Percentiles rank a stretch among this genome's conserved stretches.
Evolutionary conservation across 2,797 vertebrate genomes (phyloP).

Genomic region (Rhynchotus rufescens): DNA sequence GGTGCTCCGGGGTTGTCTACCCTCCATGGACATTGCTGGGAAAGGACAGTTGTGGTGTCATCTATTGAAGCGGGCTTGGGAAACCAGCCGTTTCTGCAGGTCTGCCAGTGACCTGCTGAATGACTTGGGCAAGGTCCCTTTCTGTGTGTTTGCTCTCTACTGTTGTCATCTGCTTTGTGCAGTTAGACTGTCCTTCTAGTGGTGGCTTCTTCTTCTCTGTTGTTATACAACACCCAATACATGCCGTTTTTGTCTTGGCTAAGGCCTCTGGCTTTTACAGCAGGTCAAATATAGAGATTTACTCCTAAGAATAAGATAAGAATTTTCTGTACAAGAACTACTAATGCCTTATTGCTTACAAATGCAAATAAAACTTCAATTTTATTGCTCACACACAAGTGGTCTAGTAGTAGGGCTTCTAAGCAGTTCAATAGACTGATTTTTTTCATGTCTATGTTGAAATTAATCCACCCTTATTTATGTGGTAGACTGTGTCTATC

Average conservation of each 20-base stretch:
- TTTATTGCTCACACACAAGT: background rate
- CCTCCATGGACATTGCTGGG: background rate
- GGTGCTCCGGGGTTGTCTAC: background rate
- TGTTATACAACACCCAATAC: background rate
- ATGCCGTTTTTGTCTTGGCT: background rate
- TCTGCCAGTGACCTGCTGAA: background rate
- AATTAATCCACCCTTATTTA: background rate
- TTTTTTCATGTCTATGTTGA: background rate
- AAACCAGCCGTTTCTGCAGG: background rate
- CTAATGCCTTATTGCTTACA: background rate
- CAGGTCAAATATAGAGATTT: background rate
- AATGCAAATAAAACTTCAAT: background rate
- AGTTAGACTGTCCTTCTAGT: background rate
- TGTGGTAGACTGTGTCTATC: background rate
- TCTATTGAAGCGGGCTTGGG: background rate
- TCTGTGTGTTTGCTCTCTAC: background rate
- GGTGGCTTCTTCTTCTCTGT: background rate
- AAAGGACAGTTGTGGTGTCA: background rate
- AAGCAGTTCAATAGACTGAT: background rate
- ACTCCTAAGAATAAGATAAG: background rate
- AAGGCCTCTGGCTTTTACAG: background rate
- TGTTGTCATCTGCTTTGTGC: background rate
- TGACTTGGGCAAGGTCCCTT: background rate
- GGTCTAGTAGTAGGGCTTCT: background rate
- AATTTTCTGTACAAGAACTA: background rate